Evolutionary conservation across 2,888 invertebrate species (phyloP), one percentile per base, ranked within the genome.

Genomic region (Oxycera nigricornis): DNA sequence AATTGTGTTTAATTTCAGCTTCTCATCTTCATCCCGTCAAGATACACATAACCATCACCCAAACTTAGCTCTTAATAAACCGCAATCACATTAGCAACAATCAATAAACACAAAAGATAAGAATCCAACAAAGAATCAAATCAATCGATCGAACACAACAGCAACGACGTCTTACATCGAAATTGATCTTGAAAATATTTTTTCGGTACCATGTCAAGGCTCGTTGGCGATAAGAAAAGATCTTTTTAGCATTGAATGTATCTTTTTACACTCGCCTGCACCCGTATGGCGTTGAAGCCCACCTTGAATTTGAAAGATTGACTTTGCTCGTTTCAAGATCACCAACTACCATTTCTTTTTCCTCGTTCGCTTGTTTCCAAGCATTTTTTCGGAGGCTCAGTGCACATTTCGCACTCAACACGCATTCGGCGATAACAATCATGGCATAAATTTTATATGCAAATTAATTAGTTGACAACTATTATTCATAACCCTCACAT

Each of bases 221-320:
- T 22, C 14, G 22, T 57, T n/a, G 55, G 24, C 62, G 62, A 62
- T 62, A 62, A 62, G 39, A 62, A 62, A n/a, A 62, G 62, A 62
- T 35, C 39, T 9, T 39, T 22, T 39, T 62, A 62, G 39, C 62
- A 31, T 35, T 62, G 62, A 62, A 62, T 30, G 1, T 31, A 30
- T 61, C 7, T 61, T 62, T 17, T 24, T 7, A n/a, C 30, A 24
- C 9, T 55, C 6, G 55, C 11, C 9, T 24, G 22, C 24, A 24
- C 22, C 55, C 46, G 24, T 55, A 22, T 55, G 31, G 30, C n/a
- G 17, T 11, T 59, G 30, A 26, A 11, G 59, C 28, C 31, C 17
- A 30, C 59, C 59, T 62, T 62, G 62, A 62, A 31, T 17, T 62
- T 62, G 62, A 62, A 62, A 62, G 35, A 62, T 62, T 62, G 62